Evolutionary conservation across 2,797 vertebrate genomes (phyloP), one percentile per base, ranked within the genome.

Genomic region (Apogon hyalosoma): DNA sequence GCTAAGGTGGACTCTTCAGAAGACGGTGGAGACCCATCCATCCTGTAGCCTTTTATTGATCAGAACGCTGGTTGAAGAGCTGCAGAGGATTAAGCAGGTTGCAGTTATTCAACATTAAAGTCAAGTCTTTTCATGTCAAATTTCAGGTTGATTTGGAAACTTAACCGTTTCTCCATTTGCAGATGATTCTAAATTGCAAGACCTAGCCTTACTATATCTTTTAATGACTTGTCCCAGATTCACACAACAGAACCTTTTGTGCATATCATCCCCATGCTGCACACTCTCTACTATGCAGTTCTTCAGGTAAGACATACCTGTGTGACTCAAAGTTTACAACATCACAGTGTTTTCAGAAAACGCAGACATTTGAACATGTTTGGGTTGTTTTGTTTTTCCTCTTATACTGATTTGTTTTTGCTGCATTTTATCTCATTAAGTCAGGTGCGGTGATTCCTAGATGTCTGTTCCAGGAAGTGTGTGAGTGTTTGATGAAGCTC

Each of bases 1-100:
- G 92, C 83, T 95, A 76, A 88, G 95, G 45, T 96, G 95, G 96
- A 95, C 91, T 9, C 79, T 97, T 46, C 95, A 96, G 46, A 96
- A 95, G 90, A 95, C 92, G 68, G 82, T 94, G 0, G 93, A 96
- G 36, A 83, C 90, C 16, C 91, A 94, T 51, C 95, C 94, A 0
- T 76, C 86, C 3, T 90, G 83, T 69, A 92, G 91, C 49, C 63
- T 86, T 0, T 45, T 87, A 11, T 60, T 96, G 79, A 77, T 95
- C 67, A 88, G 58, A 9, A 89, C 95, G 60, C 87, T 97, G 54
- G 88, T 97, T 69, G 92, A 91, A 82, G 94, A 96, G 69, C 88
- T 97, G 74, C 94, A 96, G 60, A 93, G 36, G 15, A 18, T 24
- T 1, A 19, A 46, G 12, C 40, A 8, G 6, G 28, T 53, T 10